These are phyloP conservation scores for Erannis defoliaria DNA, from an alignment of 2,888 invertebrate genomes.

Conservation along the genomic window DNA sequence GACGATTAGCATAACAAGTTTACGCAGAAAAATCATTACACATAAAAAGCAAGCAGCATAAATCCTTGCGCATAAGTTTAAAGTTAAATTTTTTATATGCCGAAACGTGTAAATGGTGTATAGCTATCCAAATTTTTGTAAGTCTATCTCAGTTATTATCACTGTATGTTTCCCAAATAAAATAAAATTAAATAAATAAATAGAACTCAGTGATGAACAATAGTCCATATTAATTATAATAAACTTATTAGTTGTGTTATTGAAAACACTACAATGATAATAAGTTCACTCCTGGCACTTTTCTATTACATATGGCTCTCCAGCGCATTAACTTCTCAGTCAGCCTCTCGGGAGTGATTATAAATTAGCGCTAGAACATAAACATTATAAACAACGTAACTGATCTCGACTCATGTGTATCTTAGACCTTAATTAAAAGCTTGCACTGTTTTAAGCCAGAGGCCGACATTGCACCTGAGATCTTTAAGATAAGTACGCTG, in stretches of 20 bases:
- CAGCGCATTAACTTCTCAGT: not conserved
- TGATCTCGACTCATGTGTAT: conserved; percentile 59
- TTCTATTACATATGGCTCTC: not conserved
- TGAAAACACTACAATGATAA: not conserved
- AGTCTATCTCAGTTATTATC: too few relatives aligned
- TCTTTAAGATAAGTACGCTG: conserved; percentile 65
- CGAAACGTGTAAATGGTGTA: too few relatives aligned
- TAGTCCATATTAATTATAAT: too few relatives aligned
- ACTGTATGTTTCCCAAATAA: too few relatives aligned
- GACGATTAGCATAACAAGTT: too few relatives aligned
- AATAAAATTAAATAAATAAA: too few relatives aligned
- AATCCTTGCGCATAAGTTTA: too few relatives aligned
- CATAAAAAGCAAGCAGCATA: too few relatives aligned
- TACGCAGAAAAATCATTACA: too few relatives aligned
- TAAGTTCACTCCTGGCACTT: not conserved
- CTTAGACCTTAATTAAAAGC: conserved; percentile 79
- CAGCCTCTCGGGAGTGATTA: conserved; percentile 1
- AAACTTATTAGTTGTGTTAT: not conserved
- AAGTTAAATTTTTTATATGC: too few relatives aligned
- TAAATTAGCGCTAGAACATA: conserved; percentile 9
- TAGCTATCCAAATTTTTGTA: too few relatives aligned
- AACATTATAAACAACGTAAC: conserved; percentile 22
- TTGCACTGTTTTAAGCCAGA: conserved; percentile 69
- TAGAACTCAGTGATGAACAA: too few relatives aligned
- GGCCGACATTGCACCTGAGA: conserved; percentile 73